Evolutionary conservation across 2,888 invertebrate genomes (phyloP), one percentile per base, ranked within the genome.

Genomic region (Erpobdella octoculata): DNA sequence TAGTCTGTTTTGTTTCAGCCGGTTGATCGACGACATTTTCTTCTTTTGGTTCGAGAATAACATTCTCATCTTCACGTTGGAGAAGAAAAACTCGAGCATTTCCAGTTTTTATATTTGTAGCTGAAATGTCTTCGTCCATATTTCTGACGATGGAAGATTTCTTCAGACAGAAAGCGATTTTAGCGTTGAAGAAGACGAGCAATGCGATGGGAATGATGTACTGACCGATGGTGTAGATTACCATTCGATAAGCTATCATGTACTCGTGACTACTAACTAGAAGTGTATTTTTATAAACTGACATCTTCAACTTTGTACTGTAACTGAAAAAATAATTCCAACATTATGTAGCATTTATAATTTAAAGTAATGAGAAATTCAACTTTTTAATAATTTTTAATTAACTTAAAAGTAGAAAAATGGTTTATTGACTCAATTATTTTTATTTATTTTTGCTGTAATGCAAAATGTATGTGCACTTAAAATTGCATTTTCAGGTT

Each of bases 191-290:
- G 25, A 61, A 61, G 59, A 71, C 35, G 33, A 73, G 67, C 15
- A 71, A 41, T 12, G 58, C 36, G 64, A 73, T 73, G 41, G 73
- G 73, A 21, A 73, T 48, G 58, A 73, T 25, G 46, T 73, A 73
- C 66, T 67, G 73, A 15, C 65, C 18, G 58, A 71, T 37, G 46
- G 71, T 61, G 65, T 71, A 73, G 66, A 73, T 37, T 12, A 36
- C 21, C n/a, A 73, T 71, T 18, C 66, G 25, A 67, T 73, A 73
- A 33, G 53, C 36, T 5, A 73, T 66, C 33, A 25, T 64, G 71
- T 73, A 73, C 28, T 28, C 28, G 18, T 38, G 36, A 38, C 46
- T n/a, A n/a, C n/a, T n/a, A n/a, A n/a, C n/a, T n/a, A n/a, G n/a
- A n/a, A n/a, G n/a, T n/a, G n/a, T n/a, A n/a, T n/a, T n/a, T n/a